Base-by-base conservation (phyloP, 2,888 invertebrate species). In the Torymus aiolomorphi region DNA sequence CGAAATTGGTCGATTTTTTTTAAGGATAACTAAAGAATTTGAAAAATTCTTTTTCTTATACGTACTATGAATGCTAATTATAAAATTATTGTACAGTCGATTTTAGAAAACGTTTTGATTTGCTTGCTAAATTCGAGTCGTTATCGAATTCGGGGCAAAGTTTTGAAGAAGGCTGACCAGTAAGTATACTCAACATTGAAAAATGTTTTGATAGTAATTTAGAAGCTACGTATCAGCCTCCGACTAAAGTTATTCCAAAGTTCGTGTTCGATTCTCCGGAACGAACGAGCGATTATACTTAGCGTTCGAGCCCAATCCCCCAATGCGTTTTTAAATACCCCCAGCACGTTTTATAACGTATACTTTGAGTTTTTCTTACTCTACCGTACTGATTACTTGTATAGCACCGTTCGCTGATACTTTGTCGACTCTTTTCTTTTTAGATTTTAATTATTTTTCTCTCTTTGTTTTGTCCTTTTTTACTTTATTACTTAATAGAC, bases 401-500 rank as follows among this genome's bases (percentile, higher is more conserved):
- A 70, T 65, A 77, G 61, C 65, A 65, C 54, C 54, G 62, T 70
- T 59, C 2, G 59, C 13, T n/a, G 70, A 24, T 54, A 77, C 54
- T 31, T 74, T 73, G 18, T 72, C 54, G 31, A 76, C 14, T 66
- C 42, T 42, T 42, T 42, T 42, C 4, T 42, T 42, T 62, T 67
- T 78, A 72, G 52, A 65, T 76, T 70, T 76, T 74, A 72, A 59
- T 67, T 13, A 52, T 75, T 69, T 69, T 51, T 61, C 52, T 52
- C 62, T 14, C 66, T 51, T 57, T 74, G 61, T 59, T 78, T 70
- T 14, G 65, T 71, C 18, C 31, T 57, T 77, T 76, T 78, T 67
- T 78, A 78, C 78, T 78, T 78, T 67, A 81, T 72, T 78, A 78
- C 62, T 78, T 67, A 71, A 81, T 71, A 78, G 75, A 76, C 67